Percentiles rank a stretch among this genome's conserved stretches.
phyloP scores from a whole-genome alignment of 2,888 invertebrate genomes.

The Pandemis corylana region DNA sequence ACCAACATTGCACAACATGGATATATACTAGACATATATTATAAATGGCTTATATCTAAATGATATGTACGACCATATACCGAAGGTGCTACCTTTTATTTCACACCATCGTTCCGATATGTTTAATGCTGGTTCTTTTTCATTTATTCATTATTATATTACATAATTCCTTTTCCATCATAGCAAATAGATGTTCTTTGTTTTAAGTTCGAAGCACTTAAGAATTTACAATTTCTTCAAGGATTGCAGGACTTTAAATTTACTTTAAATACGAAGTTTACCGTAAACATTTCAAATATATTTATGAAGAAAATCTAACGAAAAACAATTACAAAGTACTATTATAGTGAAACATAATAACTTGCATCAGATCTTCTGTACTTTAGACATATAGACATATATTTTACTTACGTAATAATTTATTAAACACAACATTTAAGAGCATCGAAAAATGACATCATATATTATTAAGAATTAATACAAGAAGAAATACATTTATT shows the following conservation, averaged over 20 bases:
- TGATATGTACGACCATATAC: conserved; percentile 73
- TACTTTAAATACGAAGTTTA: conserved; percentile 13
- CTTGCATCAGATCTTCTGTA: conserved; percentile 70
- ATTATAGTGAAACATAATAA: conserved; percentile 48
- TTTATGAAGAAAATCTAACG: conserved; percentile 35
- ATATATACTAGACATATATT: conserved; percentile 53
- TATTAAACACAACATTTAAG: conserved; percentile 54
- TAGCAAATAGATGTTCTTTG: background rate
- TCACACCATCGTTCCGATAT: conserved; percentile 64
- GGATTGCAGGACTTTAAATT: conserved; percentile 4
- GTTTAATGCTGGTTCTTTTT: conserved; percentile 68
- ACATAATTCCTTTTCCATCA: background rate
- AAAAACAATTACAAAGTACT: conserved; percentile 40
- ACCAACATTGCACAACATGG: conserved; percentile 57
- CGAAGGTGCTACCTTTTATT: conserved; percentile 50
- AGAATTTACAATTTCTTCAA: background rate
- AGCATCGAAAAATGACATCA: conserved; percentile 52
- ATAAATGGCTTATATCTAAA: conserved; percentile 60
- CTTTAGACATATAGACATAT: conserved; percentile 34
- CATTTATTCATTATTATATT: conserved; percentile 30
- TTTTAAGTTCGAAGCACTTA: background rate
- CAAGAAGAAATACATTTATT: conserved; percentile 25
- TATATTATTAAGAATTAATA: background rate
- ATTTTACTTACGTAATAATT: conserved; percentile 30
- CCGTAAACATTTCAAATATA: conserved; percentile 34